Evolutionary conservation across 2,797 vertebrate genomes (phyloP).

Genomic region (Lophotriccus pileatus): DNA sequence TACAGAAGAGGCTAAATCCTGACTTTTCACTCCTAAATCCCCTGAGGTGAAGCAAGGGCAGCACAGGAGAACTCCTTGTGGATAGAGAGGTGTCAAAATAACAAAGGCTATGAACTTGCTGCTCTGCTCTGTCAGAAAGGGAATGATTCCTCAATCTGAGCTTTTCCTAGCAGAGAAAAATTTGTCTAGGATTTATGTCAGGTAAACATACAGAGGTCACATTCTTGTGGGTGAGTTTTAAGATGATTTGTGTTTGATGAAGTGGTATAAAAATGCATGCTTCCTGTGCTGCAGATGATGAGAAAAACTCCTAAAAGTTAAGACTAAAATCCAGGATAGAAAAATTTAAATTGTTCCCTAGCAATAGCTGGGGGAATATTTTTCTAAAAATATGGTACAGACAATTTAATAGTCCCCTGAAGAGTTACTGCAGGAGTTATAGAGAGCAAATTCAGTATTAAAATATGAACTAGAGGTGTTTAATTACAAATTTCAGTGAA

Average conservation of each 20-base stretch:
- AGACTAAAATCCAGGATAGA: background rate
- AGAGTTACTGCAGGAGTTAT: background rate
- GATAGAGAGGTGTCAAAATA: background rate
- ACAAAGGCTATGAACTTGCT: background rate
- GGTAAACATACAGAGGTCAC: background rate
- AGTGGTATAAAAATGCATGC: background rate
- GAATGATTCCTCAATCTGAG: background rate
- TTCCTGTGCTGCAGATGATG: background rate
- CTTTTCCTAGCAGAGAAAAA: background rate
- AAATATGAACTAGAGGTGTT: background rate
- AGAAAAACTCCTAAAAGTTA: background rate
- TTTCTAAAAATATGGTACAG: slow-evolving; percentile 11
- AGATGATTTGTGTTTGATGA: background rate
- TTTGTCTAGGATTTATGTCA: background rate
- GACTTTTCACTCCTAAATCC: background rate
- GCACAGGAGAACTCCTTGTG: background rate
- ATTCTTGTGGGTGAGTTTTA: background rate
- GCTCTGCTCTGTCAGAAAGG: background rate
- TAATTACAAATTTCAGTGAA: background rate
- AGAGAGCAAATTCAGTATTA: background rate
- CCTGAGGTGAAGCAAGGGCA: background rate
- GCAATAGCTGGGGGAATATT: background rate
- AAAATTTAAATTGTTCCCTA: background rate
- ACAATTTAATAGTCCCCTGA: background rate
- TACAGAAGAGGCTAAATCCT: background rate